A percentile compares a stretch with the other conserved stretches of the same genome.
These are phyloP conservation scores for Callithrix jacchus DNA, from an alignment of 2,113 vertebrate species.

Conservation along the genomic window DNA sequence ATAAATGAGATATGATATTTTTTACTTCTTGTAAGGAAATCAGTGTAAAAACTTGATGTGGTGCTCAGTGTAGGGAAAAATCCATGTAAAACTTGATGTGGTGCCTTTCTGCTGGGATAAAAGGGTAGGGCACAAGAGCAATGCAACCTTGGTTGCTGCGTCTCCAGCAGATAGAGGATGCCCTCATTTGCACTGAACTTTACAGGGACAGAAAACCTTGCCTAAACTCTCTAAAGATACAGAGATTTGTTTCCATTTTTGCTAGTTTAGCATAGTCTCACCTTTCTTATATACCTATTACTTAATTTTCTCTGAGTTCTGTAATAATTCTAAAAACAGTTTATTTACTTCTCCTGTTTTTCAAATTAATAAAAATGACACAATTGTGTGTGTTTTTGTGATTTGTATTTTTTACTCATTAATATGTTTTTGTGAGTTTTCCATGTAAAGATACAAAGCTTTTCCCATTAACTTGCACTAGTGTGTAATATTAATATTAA, in stretches of 20 bases:
- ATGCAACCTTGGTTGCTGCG: no score
- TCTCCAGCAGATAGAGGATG: background rate
- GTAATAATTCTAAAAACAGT: background rate
- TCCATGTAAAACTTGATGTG: background rate
- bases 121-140: background rate
- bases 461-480: background rate
- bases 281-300: background rate
- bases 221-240: background rate
- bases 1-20: background rate
- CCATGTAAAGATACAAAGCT: background rate
- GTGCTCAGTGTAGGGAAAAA: background rate
- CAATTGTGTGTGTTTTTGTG: background rate
- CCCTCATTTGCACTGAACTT: background rate
- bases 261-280: background rate
- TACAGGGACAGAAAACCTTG: background rate
- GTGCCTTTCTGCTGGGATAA: background rate
- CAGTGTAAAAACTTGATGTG: background rate
- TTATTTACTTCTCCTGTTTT: background rate
- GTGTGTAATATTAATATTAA: background rate
- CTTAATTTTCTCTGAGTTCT: background rate
- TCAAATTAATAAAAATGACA: background rate
- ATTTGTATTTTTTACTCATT: background rate
- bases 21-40: background rate
- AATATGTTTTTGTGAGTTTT: background rate
- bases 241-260: background rate